phyloP scores from a whole-genome alignment of 2,888 invertebrate genomes.

The Deilephila elpenor region DNA sequence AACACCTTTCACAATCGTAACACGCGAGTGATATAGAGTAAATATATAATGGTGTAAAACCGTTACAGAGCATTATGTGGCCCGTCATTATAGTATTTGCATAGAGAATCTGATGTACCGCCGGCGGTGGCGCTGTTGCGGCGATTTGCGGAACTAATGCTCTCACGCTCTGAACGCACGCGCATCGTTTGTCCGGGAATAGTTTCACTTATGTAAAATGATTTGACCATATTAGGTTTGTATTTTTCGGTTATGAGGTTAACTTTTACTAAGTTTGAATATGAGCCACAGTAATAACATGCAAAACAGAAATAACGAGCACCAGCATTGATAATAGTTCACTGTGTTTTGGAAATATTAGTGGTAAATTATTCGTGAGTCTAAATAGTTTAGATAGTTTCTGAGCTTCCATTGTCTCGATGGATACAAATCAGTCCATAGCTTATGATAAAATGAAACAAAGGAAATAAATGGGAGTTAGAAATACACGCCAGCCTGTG shows the following conservation, averaged over 20 bases:
- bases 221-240: neutral
- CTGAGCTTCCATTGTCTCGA: too few species aligned
- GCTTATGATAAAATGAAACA: too few species aligned
- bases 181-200: slow-evolving; percentile 40
- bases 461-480: too few species aligned
- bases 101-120: slow-evolving; percentile 15
- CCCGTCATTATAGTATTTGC: slow-evolving; percentile 17
- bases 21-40: neutral
- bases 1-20: neutral
- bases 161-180: slow-evolving; percentile 56
- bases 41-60: neutral
- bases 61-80: slow-evolving; percentile 10
- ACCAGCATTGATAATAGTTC: too few species aligned
- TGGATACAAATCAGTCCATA: too few species aligned
- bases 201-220: slow-evolving; percentile 34
- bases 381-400: too few species aligned
- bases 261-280: neutral
- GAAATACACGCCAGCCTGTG: too few species aligned
- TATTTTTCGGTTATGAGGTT: too few species aligned
- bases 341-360: neutral
- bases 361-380: too few species aligned
- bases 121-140: slow-evolving; percentile 54
- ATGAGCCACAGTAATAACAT: too few species aligned
- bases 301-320: too few species aligned
- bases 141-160: slow-evolving; percentile 61